A percentile compares a stretch with the other conserved stretches of the same genome.
Conservation (phyloP, 2,113 vertebrate genomes). For the Myiagra hebetior region DNA sequence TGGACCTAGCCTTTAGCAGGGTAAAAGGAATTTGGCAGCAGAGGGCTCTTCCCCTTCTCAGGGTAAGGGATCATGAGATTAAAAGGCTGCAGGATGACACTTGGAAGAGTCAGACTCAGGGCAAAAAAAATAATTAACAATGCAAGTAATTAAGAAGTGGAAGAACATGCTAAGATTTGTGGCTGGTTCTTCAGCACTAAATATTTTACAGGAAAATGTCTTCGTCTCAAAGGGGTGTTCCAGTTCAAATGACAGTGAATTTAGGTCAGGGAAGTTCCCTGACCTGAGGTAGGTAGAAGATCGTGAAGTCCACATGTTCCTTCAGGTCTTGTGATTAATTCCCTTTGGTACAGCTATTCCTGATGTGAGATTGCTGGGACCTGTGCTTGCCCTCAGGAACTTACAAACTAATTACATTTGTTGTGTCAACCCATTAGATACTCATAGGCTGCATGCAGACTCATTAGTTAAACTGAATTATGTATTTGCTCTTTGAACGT, state of each 20-base stretch:
- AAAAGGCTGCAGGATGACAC: not conserved
- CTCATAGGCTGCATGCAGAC: not conserved
- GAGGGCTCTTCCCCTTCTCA: not conserved
- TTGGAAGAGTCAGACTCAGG: not conserved
- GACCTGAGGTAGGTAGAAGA: slow-evolving; percentile 3
- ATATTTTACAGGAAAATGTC: not conserved
- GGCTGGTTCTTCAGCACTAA: not conserved
- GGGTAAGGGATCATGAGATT: not conserved
- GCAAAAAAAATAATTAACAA: not conserved
- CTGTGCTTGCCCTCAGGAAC: slow-evolving; percentile 29
- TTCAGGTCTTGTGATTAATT: slow-evolving; percentile 11
- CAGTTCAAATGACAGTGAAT: not conserved
- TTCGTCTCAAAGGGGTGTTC: not conserved
- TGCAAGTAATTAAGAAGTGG: not conserved
- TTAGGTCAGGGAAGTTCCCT: not conserved
- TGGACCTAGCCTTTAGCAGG: not conserved
- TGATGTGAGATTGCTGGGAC: not conserved
- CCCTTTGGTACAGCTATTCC: not conserved
- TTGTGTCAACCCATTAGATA: slow-evolving; percentile 39
- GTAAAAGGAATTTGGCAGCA: not conserved
- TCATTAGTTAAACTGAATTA: not conserved
- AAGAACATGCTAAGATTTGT: not conserved
- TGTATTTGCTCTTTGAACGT: slow-evolving; percentile 12
- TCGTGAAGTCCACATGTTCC: not conserved
- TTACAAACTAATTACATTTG: not conserved